Conservation (phyloP, 2,888 invertebrate species). For the Dusona sp. region DNA sequence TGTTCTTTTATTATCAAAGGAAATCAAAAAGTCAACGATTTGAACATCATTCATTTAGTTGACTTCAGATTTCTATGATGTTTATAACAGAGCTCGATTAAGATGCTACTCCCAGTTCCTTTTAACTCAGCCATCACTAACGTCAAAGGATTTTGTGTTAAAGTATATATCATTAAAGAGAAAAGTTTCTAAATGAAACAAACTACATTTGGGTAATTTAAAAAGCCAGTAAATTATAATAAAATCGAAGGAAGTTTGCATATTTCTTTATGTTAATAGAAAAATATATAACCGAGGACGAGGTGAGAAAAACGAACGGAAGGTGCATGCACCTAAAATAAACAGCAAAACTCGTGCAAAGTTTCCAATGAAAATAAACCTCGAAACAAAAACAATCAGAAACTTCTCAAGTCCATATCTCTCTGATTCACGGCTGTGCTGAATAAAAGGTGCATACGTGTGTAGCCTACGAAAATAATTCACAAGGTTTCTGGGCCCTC, state of each 20-base stretch:
- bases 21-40: neutral
- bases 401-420: constrained; percentile 50
- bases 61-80: neutral
- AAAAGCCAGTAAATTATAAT: neutral
- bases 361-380: constrained; percentile 50
- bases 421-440: constrained; percentile 14
- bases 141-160: neutral
- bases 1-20: neutral
- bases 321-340: neutral
- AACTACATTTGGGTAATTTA: neutral
- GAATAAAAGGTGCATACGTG: constrained; percentile 57
- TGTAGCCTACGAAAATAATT: constrained; percentile 46
- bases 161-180: neutral
- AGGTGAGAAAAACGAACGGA: neutral
- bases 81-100: too few relatives aligned
- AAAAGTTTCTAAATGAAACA: neutral
- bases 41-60: neutral
- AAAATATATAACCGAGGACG: neutral
- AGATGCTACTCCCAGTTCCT: too few relatives aligned
- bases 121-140: neutral
- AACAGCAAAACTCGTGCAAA: constrained; percentile 16
- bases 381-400: constrained; percentile 43
- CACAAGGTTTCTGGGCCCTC: constrained; percentile 35
- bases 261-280: neutral
- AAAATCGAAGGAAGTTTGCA: neutral